These are phyloP conservation scores for Nephrocerus scutellatus DNA, from an alignment of 2,888 invertebrate species.

Conservation along the genomic window DNA sequence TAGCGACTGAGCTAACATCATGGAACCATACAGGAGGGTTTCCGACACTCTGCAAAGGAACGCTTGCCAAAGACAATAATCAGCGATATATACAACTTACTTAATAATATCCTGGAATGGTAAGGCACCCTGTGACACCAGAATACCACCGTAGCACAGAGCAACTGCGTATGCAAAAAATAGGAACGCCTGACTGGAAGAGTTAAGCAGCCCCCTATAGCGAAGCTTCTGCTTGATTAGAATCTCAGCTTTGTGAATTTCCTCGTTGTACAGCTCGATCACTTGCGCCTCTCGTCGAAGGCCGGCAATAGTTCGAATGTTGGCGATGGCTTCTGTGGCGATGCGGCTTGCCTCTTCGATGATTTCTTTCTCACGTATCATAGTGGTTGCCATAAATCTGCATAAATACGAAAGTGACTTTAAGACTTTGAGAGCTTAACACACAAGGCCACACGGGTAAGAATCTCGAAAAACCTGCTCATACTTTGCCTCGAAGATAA, in stretches of 20 bases:
- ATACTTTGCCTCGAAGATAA: conserved; percentile 58
- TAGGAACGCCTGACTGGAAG: conserved; percentile 64
- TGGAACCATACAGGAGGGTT: conserved; percentile 68
- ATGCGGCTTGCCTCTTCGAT: conserved; percentile 63
- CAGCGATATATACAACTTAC: conserved; percentile 45
- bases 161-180: conserved; percentile 67
- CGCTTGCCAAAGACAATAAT: conserved; percentile 24
- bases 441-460: neutral
- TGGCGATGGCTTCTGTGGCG: conserved; percentile 66
- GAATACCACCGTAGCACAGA: conserved; percentile 64
- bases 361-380: conserved; percentile 56
- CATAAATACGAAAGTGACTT: neutral
- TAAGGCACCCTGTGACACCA: conserved; percentile 58
- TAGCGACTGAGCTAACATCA: conserved; percentile 72
- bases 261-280: conserved; percentile 54
- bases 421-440: neutral
- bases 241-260: conserved; percentile 51
- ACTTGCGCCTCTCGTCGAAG: conserved; percentile 59
- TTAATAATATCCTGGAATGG: conserved; percentile 65
- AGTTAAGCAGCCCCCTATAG: conserved; percentile 62
- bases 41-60: conserved; percentile 64
- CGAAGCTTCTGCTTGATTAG: conserved; percentile 53
- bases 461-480: conserved; percentile 13
- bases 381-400: conserved; percentile 55
- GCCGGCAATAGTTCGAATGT: conserved; percentile 64